A percentile compares a stretch with the other conserved stretches of the same genome.
phyloP scores from a whole-genome alignment of 1,140 invertebrate species.

The Augochlora pura region DNA sequence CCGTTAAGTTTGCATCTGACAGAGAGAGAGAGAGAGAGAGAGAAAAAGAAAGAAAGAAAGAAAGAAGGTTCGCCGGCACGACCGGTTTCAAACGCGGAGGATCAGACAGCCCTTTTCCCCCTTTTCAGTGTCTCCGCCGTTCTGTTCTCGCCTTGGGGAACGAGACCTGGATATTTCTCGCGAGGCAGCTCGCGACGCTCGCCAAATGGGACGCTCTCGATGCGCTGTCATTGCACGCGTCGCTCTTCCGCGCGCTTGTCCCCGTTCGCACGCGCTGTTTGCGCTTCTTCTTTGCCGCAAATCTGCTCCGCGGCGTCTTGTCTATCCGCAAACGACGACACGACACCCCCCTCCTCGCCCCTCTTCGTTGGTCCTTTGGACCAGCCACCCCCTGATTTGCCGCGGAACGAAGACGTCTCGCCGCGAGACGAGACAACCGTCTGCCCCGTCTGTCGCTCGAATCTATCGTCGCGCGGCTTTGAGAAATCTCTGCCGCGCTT shows the following conservation, averaged over 20 bases:
- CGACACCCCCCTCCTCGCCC: too few relatives aligned
- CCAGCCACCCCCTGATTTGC: conserved; percentile 16
- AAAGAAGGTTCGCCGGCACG: too few relatives aligned
- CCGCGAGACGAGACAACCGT: neutral
- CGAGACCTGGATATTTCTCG: conserved; percentile 22
- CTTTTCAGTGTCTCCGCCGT: conserved; percentile 9
- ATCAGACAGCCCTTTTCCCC: neutral
- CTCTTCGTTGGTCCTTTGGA: neutral
- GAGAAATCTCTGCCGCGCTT: neutral
- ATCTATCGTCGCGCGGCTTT: neutral
- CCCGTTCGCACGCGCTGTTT: conserved; percentile 20
- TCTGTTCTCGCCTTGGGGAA: neutral
- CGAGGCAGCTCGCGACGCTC: conserved; percentile 21
- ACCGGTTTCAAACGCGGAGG: neutral
- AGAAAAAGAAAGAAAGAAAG: too few relatives aligned
- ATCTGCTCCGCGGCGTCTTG: neutral
- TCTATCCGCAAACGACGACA: conserved; percentile 7
- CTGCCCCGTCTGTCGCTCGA: neutral
- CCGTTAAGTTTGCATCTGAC: neutral
- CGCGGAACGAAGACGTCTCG: neutral
- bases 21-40: too few relatives aligned
- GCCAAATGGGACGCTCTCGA: conserved; percentile 25
- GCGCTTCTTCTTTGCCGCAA: conserved; percentile 4
- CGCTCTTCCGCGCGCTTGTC: neutral
- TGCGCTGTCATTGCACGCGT: neutral